Evolutionary conservation across 2,113 vertebrate genomes (phyloP).

Genomic region (Poecile atricapillus): DNA sequence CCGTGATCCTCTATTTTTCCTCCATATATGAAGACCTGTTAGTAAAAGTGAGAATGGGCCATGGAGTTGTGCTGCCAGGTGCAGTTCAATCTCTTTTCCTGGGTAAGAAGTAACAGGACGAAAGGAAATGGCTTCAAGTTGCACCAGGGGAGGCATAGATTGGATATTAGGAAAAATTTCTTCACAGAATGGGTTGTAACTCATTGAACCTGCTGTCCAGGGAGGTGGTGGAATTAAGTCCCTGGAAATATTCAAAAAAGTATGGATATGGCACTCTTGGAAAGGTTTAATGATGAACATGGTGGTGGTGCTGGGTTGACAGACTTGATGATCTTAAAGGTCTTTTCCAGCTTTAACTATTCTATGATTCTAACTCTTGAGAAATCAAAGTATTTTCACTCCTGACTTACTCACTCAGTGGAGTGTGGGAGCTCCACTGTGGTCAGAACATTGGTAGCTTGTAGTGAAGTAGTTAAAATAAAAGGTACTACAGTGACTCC

Average conservation of each 20-base stretch:
- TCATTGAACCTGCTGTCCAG: background rate
- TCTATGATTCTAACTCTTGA: background rate
- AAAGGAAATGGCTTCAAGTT: background rate
- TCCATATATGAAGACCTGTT: background rate
- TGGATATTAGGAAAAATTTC: background rate
- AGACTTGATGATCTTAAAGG: background rate
- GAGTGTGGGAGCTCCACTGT: background rate
- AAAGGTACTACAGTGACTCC: background rate
- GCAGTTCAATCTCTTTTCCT: background rate
- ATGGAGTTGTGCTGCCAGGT: too few species aligned
- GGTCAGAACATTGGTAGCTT: background rate
- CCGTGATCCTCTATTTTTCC: background rate
- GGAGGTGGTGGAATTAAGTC: background rate
- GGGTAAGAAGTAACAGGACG: background rate
- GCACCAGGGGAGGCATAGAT: background rate
- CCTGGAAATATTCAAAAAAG: background rate
- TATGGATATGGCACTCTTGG: rapidly evolving
- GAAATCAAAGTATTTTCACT: background rate
- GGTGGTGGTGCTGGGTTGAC: background rate
- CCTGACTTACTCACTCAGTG: background rate
- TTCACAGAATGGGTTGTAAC: background rate
- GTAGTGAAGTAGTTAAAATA: background rate
- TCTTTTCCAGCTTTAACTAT: background rate
- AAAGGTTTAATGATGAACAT: background rate
- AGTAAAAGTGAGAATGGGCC: background rate